phyloP scores from a whole-genome alignment of 1,140 invertebrate species.

The Tetragnatha versicolor region DNA sequence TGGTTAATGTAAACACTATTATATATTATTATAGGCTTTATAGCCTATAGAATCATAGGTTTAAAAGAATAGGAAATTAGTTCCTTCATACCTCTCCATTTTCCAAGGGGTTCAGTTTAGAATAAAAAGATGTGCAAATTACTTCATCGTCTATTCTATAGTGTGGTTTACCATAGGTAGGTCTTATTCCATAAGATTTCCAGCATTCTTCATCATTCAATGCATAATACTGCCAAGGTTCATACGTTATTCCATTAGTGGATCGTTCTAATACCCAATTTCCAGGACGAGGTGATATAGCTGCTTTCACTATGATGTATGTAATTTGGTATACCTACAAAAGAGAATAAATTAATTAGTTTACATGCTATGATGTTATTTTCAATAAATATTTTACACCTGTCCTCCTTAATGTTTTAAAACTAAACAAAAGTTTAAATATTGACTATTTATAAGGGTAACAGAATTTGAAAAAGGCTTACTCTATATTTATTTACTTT shows the following conservation, averaged over 20 bases:
- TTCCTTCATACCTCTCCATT: slow-evolving; percentile 77
- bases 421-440: too few relatives aligned
- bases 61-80: neutral
- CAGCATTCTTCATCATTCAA: slow-evolving; percentile 85
- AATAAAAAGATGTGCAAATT: slow-evolving; percentile 86
- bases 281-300: slow-evolving; percentile 85
- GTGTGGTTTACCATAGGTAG: slow-evolving; percentile 69
- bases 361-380: too few relatives aligned
- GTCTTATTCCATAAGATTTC: slow-evolving; percentile 72
- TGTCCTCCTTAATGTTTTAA: too few relatives aligned
- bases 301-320: slow-evolving; percentile 88
- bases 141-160: slow-evolving; percentile 80
- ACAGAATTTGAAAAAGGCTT: too few relatives aligned
- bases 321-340: slow-evolving; percentile 87
- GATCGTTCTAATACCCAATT: slow-evolving; percentile 91
- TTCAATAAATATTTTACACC: too few relatives aligned
- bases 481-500: too few relatives aligned
- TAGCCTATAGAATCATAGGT: neutral
- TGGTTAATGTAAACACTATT: neutral
- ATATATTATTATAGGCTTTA: neutral
- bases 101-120: slow-evolving; percentile 80
- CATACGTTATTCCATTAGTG: slow-evolving; percentile 72
- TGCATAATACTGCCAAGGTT: slow-evolving; percentile 89
- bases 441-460: too few relatives aligned
- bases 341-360: too few relatives aligned